These are phyloP conservation scores for Drosophila eohydei DNA, from an alignment of 2,888 invertebrate genomes.

Conservation along the genomic window DNA sequence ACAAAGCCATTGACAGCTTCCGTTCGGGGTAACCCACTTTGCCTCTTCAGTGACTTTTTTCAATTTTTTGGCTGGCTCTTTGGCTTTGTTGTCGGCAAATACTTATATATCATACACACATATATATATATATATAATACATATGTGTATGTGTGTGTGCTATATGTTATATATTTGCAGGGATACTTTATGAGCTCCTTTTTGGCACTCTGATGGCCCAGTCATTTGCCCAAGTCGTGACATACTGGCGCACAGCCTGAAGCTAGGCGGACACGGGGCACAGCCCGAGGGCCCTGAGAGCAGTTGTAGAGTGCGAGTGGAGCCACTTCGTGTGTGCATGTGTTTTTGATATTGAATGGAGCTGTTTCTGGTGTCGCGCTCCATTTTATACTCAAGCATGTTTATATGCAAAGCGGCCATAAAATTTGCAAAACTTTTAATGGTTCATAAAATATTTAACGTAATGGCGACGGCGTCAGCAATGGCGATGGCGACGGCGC, in stretches of 20 bases:
- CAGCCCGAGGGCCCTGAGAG: background rate
- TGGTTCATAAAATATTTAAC: conserved; percentile 82
- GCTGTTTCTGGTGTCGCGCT: conserved; percentile 54
- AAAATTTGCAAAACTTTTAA: conserved; percentile 81
- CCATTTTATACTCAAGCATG: conserved; percentile 44
- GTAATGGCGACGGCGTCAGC: conserved; percentile 62
- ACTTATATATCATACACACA: background rate
- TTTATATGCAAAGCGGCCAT: conserved; percentile 79
- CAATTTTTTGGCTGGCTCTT: conserved; percentile 20
- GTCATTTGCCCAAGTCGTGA: conserved; percentile 77
- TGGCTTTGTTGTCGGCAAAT: conserved; percentile 52
- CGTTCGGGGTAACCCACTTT: conserved; percentile 37
- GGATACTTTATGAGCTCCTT: conserved; percentile 75
- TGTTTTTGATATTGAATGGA: conserved; percentile 35
- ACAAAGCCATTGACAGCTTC: conserved; percentile 74
- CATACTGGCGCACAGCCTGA: conserved; percentile 61
- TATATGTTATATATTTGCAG: conserved; percentile 42
- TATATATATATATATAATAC: conserved; percentile 12
- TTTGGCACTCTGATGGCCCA: conserved; percentile 77
- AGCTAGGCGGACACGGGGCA: conserved; percentile 11
- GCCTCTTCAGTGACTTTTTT: conserved; percentile 12
- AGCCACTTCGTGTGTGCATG: conserved; percentile 16
- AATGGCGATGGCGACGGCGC: conserved; percentile 12
- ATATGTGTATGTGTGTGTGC: background rate
- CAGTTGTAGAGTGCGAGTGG: background rate